A percentile compares a stretch with the other conserved stretches of the same genome.
Conservation (phyloP, 2,888 invertebrate genomes). For the Drosophila kuntzei region DNA sequence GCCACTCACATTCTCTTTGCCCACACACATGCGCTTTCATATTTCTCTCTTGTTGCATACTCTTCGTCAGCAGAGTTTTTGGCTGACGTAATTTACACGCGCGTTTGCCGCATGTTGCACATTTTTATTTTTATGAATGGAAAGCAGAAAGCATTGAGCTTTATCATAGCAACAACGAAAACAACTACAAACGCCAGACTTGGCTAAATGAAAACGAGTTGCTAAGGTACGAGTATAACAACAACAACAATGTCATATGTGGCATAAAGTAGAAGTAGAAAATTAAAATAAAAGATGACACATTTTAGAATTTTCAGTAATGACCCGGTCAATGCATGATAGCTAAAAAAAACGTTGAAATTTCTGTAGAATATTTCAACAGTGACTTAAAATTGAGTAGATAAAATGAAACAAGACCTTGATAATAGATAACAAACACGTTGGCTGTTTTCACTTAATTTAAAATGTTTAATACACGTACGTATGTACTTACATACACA, state of each 20-base stretch:
- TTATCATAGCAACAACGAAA: slow-evolving; percentile 19
- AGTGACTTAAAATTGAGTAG: not conserved
- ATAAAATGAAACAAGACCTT: not conserved
- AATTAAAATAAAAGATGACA: not conserved
- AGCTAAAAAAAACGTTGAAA: too few species aligned
- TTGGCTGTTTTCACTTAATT: not conserved
- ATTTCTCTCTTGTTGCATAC: slow-evolving; percentile 19
- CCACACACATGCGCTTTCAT: slow-evolving; percentile 42
- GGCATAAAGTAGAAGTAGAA: not conserved
- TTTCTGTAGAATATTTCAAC: slow-evolving; percentile 3
- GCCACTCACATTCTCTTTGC: not conserved
- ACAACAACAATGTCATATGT: not conserved
- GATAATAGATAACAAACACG: not conserved
- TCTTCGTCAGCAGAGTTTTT: slow-evolving; percentile 34
- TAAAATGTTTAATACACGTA: not conserved
- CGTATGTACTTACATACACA: too few species aligned
- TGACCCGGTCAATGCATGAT: not conserved
- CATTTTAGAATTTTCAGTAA: not conserved
- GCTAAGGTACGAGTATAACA: not conserved
- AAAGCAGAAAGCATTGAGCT: slow-evolving; percentile 47
- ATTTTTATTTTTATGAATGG: slow-evolving; percentile 77
- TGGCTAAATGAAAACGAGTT: slow-evolving; percentile 10
- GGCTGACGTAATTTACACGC: slow-evolving; percentile 70
- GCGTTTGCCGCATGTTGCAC: slow-evolving; percentile 68
- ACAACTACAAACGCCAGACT: slow-evolving; percentile 11